Percentiles rank a stretch among this genome's conserved stretches.
These are phyloP conservation scores for Odontomachus brunneus DNA, from an alignment of 1,140 invertebrate genomes.

Conservation along the genomic window DNA sequence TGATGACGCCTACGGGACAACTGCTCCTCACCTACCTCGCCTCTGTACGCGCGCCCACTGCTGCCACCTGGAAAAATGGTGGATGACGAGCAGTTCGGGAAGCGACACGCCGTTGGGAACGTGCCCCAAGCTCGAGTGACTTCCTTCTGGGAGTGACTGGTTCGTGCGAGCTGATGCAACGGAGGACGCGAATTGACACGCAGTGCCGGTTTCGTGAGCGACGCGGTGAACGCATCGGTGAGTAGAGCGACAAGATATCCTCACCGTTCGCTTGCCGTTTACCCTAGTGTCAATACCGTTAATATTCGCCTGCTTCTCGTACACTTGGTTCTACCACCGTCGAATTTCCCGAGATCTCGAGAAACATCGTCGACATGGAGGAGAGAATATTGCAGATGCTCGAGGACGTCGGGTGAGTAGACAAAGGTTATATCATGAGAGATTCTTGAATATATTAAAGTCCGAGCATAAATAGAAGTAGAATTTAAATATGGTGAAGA, in stretches of 20 bases:
- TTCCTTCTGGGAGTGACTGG: neutral
- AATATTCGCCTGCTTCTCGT: neutral
- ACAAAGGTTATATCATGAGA: conserved; percentile 65
- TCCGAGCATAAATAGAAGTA: neutral
- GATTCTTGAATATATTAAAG: neutral
- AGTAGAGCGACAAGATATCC: neutral
- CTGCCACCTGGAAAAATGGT: conserved; percentile 45
- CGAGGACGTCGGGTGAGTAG: conserved; percentile 77
- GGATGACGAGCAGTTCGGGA: neutral
- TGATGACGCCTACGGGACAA: conserved; percentile 73
- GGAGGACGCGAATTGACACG: too few species aligned
- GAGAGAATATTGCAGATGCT: conserved; percentile 67
- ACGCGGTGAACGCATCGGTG: neutral
- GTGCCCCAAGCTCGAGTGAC: too few species aligned
- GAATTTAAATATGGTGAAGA: neutral
- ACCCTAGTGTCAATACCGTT: too few species aligned
- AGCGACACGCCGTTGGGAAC: too few species aligned
- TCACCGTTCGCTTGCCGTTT: neutral
- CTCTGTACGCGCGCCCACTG: neutral
- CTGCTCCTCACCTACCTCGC: neutral
- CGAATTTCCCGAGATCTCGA: neutral
- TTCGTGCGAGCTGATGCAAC: neutral
- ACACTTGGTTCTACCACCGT: neutral
- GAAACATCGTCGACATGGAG: conserved; percentile 59
- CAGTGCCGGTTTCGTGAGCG: neutral